Evolutionary conservation across 1,140 invertebrate species (phyloP), one percentile per base, ranked within the genome.

Genomic region (Sycobia sp.): DNA sequence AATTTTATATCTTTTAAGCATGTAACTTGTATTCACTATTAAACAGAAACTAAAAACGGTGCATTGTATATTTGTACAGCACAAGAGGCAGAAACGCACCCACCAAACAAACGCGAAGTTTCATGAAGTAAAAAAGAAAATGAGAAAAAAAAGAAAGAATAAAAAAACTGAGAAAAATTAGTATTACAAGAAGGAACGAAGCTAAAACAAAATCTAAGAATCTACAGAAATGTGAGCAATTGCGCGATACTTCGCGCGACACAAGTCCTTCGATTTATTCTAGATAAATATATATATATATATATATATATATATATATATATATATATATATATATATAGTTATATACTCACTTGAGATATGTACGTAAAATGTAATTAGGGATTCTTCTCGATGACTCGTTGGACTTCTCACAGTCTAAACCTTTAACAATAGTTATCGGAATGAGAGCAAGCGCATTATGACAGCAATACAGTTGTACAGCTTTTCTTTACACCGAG

Each of bases 41-140:
- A 46, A 47, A 51, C 13, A 27, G 20, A 59, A 65, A 36, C 29
- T 51, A 44, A 47, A 32, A 44, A 14, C 29, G 10, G 13, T 54
- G 27, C 23, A 51, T 68, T 66, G 43, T 66, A 38, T 65, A 47
- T 68, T 65, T 68, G 41, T 66, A 57, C 59, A 66, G 63, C 50
- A 38, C 59, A 47, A 68, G 38, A 36, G 9, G 58, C 22, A 22
- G 57, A 44, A 43, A 11, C 47, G 38, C 44, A 22, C 27, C 34
- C 16, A 60, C 18, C 47, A 65, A 32, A 29, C 63, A 60, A 43
- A 44, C 38, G 39, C 58, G 62, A 67, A 23, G 39, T 29, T 16
- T 14, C 39, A 49, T 44, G 49, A 59, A 23, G 2, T n/a, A n/a
- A 47, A 27, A 29, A 38, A 53, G 27, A 51, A 53, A 39, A 3